phyloP scores from a whole-genome alignment of 2,113 vertebrate genomes.

The Sinosuthora webbiana region DNA sequence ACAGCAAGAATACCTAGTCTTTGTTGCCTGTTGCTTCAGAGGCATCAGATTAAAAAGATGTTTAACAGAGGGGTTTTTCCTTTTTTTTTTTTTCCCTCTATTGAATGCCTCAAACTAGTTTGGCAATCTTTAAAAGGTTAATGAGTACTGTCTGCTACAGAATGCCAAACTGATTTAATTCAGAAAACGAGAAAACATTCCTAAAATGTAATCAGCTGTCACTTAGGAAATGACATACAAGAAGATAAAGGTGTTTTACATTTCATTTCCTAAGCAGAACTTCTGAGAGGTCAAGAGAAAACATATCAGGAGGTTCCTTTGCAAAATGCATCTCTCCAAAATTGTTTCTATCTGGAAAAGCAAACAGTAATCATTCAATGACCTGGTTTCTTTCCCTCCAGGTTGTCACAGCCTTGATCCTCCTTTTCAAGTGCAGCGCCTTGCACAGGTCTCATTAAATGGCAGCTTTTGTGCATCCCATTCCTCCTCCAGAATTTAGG shows the following conservation, averaged over 20 bases:
- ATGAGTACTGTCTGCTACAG: constrained; percentile 42
- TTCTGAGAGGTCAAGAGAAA: not conserved
- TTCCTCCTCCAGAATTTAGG: not conserved
- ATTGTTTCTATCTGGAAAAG: not conserved
- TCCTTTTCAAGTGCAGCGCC: not conserved
- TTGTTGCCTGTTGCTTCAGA: not conserved
- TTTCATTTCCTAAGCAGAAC: constrained; percentile 9
- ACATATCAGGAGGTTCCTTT: not conserved
- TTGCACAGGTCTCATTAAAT: not conserved
- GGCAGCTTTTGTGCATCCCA: not conserved
- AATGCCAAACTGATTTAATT: constrained; percentile 52
- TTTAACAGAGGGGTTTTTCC: not conserved
- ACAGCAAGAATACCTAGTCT: not conserved
- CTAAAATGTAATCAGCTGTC: constrained; percentile 44
- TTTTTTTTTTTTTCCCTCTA: not conserved
- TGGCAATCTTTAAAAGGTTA: constrained; percentile 54
- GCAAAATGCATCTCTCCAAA: not conserved
- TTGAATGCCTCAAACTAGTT: not conserved
- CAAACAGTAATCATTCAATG: not conserved
- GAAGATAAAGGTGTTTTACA: not conserved
- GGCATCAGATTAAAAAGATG: not conserved
- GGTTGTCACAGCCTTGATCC: not conserved
- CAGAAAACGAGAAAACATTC: constrained; percentile 51
- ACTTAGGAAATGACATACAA: constrained; percentile 34
- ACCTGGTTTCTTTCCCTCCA: not conserved